Conservation (phyloP, 1,140 invertebrate species). For the Pectinophora gossypiella region DNA sequence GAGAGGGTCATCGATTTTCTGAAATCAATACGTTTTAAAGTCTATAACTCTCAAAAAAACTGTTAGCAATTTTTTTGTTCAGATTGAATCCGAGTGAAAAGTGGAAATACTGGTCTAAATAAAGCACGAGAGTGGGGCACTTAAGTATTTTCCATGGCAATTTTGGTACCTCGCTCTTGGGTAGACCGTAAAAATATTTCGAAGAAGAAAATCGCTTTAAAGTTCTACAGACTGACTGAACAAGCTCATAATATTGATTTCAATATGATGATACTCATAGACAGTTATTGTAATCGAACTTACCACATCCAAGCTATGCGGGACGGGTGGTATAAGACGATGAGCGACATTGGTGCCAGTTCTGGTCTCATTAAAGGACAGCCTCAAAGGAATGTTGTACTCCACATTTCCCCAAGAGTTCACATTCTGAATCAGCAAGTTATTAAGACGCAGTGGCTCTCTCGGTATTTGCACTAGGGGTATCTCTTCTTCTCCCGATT, state of each 20-base stretch:
- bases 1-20: slow-evolving; percentile 60
- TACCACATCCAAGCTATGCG: slow-evolving; percentile 58
- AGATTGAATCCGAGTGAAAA: too few relatives aligned
- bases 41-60: too few relatives aligned
- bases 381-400: slow-evolving; percentile 63
- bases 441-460: slow-evolving; percentile 28
- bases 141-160: too few relatives aligned
- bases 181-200: too few relatives aligned
- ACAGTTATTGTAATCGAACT: slow-evolving; percentile 16
- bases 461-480: neutral
- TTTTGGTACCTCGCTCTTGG: too few relatives aligned
- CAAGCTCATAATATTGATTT: too few relatives aligned
- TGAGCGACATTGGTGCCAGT: slow-evolving; percentile 46
- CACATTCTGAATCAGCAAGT: slow-evolving; percentile 57
- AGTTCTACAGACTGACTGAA: too few relatives aligned
- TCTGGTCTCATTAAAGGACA: slow-evolving; percentile 58
- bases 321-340: slow-evolving; percentile 58
- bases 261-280: too few relatives aligned
- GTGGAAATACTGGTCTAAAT: too few relatives aligned
- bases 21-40: neutral
- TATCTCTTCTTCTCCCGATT: neutral
- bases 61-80: neutral
- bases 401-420: slow-evolving; percentile 69
- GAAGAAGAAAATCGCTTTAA: too few relatives aligned
- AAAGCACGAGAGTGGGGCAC: too few relatives aligned